These are phyloP conservation scores for Cardiocondyla obscurior DNA, from an alignment of 1,140 invertebrate genomes.

Conservation along the genomic window DNA sequence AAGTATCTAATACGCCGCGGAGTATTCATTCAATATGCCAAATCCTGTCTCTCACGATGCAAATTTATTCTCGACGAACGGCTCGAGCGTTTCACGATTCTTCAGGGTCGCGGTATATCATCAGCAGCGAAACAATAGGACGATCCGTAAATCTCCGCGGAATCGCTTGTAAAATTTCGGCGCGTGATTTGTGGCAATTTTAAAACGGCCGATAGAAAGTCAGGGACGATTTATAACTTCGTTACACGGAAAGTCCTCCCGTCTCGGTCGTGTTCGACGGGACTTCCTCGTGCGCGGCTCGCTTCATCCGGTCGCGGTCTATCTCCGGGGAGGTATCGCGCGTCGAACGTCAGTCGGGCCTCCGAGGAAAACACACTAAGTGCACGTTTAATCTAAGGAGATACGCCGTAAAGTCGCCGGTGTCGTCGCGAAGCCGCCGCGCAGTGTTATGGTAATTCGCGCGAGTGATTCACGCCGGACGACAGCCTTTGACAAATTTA, in stretches of 20 bases:
- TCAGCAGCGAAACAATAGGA: neutral
- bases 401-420: conserved; percentile 24
- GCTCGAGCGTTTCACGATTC: neutral
- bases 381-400: conserved; percentile 32
- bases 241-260: conserved; percentile 17
- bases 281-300: neutral
- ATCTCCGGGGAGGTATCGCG: neutral
- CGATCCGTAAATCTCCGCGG: conserved; percentile 29
- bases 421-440: conserved; percentile 30
- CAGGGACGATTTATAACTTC: conserved; percentile 37
- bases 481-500: conserved; percentile 33
- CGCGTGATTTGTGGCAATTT: conserved; percentile 34
- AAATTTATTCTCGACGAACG: neutral
- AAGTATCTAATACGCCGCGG: neutral
- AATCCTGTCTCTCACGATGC: neutral
- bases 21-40: no score
- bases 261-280: neutral
- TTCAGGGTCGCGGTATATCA: neutral
- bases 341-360: neutral
- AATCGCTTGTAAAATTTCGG: conserved; percentile 21
- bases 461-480: conserved; percentile 19
- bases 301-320: neutral
- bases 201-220: conserved; percentile 18
- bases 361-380: neutral
- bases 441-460: conserved; percentile 29